Conservation (phyloP, 1,140 invertebrate genomes). For the Drosophila malerkotliana region DNA sequence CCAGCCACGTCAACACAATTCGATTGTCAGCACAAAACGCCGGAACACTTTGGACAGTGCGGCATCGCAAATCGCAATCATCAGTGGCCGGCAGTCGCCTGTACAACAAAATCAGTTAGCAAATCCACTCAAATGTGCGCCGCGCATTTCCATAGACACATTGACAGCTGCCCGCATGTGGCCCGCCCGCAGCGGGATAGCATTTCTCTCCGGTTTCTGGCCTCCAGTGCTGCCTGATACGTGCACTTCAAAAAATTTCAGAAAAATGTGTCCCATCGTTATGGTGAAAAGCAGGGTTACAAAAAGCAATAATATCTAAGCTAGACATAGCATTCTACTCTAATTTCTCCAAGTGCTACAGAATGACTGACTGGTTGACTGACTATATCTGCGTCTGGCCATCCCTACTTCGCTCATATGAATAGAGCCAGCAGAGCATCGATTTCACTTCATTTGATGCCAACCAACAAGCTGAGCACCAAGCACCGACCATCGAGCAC, state of each 20-base stretch:
- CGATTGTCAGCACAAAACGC: constrained; percentile 73
- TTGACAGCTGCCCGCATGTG: constrained; percentile 77
- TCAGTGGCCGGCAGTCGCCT: constrained; percentile 49
- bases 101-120: constrained; percentile 78
- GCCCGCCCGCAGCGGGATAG: constrained; percentile 32
- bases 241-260: not conserved
- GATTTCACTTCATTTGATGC: constrained; percentile 81
- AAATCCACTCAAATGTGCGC: constrained; percentile 80
- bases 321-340: not conserved
- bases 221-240: constrained; percentile 24
- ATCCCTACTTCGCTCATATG: constrained; percentile 57
- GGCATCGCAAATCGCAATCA: constrained; percentile 57
- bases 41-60: constrained; percentile 35
- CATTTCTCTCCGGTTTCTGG: constrained; percentile 9
- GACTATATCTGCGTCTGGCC: constrained; percentile 29
- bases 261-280: not conserved
- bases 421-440: constrained; percentile 78
- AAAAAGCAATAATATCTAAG: no score
- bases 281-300: no score
- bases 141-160: constrained; percentile 80
- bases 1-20: constrained; percentile 81
- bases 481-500: constrained; percentile 5
- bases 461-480: constrained; percentile 54
- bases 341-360: constrained; percentile 15
- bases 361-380: constrained; percentile 31